phyloP scores from a whole-genome alignment of 2,888 invertebrate genomes.

The Nebria salina region DNA sequence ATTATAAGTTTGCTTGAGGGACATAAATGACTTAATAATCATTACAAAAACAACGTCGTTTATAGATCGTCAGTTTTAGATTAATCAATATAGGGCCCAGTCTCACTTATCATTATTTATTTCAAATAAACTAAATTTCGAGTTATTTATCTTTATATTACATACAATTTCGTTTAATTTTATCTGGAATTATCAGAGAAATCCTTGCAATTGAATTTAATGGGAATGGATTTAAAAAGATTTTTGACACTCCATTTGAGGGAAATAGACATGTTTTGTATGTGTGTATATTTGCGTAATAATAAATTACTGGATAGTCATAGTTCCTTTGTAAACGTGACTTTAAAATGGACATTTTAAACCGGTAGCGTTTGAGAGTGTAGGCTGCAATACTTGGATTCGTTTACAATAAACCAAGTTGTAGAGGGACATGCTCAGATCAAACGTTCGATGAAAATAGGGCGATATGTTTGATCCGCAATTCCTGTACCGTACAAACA shows the following conservation, averaged over 20 bases:
- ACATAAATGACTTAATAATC: no score
- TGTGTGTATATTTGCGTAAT: background rate
- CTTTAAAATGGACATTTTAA: slow-evolving; percentile 4
- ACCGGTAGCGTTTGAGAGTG: slow-evolving; percentile 17
- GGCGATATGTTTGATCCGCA: background rate
- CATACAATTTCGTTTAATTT: no score
- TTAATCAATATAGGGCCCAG: no score
- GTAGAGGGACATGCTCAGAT: background rate
- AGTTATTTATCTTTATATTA: no score
- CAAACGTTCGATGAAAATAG: slow-evolving; percentile 6
- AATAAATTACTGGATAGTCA: background rate
- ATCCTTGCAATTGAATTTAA: background rate
- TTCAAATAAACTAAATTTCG: no score
- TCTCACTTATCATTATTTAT: no score
- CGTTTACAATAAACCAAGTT: background rate
- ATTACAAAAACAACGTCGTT: no score
- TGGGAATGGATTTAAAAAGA: no score
- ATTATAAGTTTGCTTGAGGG: no score
- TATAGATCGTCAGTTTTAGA: no score
- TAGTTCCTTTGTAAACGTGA: slow-evolving; percentile 2
- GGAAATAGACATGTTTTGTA: no score
- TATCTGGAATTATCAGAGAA: background rate
- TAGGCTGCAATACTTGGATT: slow-evolving; percentile 2
- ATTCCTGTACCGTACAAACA: background rate
- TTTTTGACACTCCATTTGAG: no score